Conservation (phyloP, 1,140 invertebrate genomes). For the Pectinophora gossypiella region DNA sequence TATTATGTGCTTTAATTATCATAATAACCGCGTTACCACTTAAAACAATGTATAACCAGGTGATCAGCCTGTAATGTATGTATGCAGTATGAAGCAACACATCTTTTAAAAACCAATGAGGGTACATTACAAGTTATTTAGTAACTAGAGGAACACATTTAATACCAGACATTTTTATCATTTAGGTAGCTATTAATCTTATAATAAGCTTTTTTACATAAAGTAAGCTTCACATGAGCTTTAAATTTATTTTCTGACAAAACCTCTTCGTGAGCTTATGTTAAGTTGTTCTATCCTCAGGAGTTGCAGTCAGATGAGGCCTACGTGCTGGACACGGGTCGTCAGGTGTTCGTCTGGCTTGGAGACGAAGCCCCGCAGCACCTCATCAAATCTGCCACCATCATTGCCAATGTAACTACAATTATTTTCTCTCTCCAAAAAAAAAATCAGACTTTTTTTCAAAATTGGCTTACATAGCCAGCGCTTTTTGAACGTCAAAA, state of each 20-base stretch:
- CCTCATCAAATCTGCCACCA: slow-evolving; percentile 76
- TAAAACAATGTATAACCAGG: too few relatives aligned
- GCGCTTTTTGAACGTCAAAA: neutral
- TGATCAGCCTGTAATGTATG: too few relatives aligned
- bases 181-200: too few relatives aligned
- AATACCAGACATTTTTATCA: too few relatives aligned
- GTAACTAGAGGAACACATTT: too few relatives aligned
- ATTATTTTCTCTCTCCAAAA: neutral
- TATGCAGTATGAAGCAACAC: too few relatives aligned
- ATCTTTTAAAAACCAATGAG: too few relatives aligned
- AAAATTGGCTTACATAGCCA: neutral
- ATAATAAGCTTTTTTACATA: too few relatives aligned
- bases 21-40: too few relatives aligned
- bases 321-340: slow-evolving; percentile 81
- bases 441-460: neutral
- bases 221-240: too few relatives aligned
- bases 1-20: too few relatives aligned
- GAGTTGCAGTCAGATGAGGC: slow-evolving; percentile 83
- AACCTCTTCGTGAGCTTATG: neutral
- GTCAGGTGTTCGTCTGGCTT: slow-evolving; percentile 82
- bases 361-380: slow-evolving; percentile 79
- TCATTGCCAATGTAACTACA: slow-evolving; percentile 74
- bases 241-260: neutral
- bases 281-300: slow-evolving; percentile 32
- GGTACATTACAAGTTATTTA: too few relatives aligned